Evolutionary conservation across 2,888 invertebrate species (phyloP).

Genomic region (Hydrotaea diabolus): DNA sequence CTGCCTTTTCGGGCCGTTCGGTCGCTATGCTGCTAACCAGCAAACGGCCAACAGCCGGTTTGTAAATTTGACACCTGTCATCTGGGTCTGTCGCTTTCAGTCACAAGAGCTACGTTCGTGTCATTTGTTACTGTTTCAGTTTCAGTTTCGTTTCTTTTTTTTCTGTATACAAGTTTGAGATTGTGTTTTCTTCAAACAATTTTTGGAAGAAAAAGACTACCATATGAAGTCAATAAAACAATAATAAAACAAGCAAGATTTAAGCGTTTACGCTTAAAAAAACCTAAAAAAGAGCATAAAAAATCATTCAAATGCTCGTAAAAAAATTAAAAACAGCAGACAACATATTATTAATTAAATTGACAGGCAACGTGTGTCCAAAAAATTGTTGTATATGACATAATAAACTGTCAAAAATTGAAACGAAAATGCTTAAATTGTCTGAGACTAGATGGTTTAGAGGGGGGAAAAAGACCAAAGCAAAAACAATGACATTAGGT

Average conservation of each 20-base stretch:
- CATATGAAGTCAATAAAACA: not conserved
- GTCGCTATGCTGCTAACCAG: not conserved
- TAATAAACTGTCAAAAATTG: conserved; percentile 12
- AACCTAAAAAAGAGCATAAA: not conserved
- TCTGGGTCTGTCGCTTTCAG: conserved; percentile 6
- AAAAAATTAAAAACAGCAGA: conserved; percentile 2
- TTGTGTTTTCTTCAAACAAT: not conserved
- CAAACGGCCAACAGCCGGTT: conserved; percentile 35
- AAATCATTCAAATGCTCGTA: not conserved
- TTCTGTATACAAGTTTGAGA: too few relatives aligned
- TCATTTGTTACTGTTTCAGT: too few relatives aligned
- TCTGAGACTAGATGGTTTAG: not conserved
- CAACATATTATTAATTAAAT: conserved; percentile 39
- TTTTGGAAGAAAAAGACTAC: not conserved
- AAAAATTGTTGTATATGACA: not conserved
- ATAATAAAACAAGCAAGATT: not conserved
- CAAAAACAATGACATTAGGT: not conserved
- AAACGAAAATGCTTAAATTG: not conserved
- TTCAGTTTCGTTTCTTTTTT: too few relatives aligned
- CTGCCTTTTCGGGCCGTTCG: not conserved
- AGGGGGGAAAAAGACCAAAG: too few relatives aligned
- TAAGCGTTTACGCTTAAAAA: too few relatives aligned
- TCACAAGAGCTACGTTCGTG: not conserved
- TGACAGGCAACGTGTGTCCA: conserved; percentile 48
- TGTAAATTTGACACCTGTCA: conserved; percentile 55